These are phyloP conservation scores for Chaenodraco wilsoni DNA, from an alignment of 2,797 vertebrate species.

Conservation along the genomic window DNA sequence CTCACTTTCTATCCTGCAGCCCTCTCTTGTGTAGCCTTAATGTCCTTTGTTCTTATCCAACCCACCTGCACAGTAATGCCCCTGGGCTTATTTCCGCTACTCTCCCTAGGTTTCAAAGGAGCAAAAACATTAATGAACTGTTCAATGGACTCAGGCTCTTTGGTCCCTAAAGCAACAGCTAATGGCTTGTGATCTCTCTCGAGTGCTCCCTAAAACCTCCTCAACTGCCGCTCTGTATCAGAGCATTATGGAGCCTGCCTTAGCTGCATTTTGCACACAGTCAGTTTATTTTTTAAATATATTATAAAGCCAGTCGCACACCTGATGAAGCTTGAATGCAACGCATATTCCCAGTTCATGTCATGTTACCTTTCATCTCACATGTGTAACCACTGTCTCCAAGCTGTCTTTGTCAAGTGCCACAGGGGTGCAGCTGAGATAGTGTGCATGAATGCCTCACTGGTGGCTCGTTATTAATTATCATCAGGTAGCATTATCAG, in stretches of 20 bases:
- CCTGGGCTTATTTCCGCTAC: constrained; percentile 44
- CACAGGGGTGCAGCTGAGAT: constrained; percentile 58
- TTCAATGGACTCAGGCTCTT: constrained; percentile 61
- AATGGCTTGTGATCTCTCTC: constrained; percentile 71
- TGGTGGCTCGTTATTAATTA: constrained; percentile 80
- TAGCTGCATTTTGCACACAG: constrained; percentile 55
- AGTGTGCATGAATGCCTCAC: constrained; percentile 68
- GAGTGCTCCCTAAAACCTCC: constrained; percentile 56
- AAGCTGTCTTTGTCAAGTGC: constrained; percentile 61
- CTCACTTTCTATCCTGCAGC: constrained; percentile 9
- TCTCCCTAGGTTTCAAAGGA: constrained; percentile 65
- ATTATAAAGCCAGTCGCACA: constrained; percentile 83
- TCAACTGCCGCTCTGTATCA: constrained; percentile 56
- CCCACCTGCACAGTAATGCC: constrained; percentile 52
- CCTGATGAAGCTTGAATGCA: constrained; percentile 82
- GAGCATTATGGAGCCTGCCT: constrained; percentile 63
- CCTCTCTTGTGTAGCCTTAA: constrained; percentile 34
- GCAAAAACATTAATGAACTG: constrained; percentile 72
- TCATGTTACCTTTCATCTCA: constrained; percentile 74
- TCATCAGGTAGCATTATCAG: constrained; percentile 78
- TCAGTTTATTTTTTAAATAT: constrained; percentile 33
- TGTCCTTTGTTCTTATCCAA: constrained; percentile 51
- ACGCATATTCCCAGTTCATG: constrained; percentile 74
- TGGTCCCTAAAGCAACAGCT: constrained; percentile 63
- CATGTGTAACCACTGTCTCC: constrained; percentile 61